Base-by-base conservation (phyloP, 1,140 invertebrate genomes). In the Sminthurinus signatus region DNA sequence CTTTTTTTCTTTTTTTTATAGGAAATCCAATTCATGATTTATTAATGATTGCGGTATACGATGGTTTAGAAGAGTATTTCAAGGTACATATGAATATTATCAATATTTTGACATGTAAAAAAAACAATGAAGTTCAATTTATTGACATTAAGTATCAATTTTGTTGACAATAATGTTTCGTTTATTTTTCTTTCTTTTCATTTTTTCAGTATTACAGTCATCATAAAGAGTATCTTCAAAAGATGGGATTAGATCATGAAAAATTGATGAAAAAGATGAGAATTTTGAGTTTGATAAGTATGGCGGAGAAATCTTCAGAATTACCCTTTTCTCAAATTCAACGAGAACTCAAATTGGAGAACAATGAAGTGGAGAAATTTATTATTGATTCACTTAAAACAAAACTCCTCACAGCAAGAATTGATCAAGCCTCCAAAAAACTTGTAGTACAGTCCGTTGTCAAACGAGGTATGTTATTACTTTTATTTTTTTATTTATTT, bases 251-350 rank as follows among this genome's bases (percentile, higher is more conserved):
- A 25, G 90, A 92, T 73, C 94, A 98, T 78, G 91, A 96, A 72
- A 86, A 93, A 73, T 96, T 97, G 74, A 84, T 96, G 79, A 89
- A 93, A 70, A 98, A 98, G 77, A 97, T 98, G 94, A 83, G 93
- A 61, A 79, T 97, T 68, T 75, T 98, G 19, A 94, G 93, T 1
- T 96, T 98, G 73, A 96, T 98, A 90, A 93, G 96, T 76, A 83
- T 98, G 75, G 93, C 93, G 14, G 94, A 98, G 76, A 88, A 84
- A 50, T 86, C 86, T 75, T 87, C 88, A 42, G 94, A 97, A 80
- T 88, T 98, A 79, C 82, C 85, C 25, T 98, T 95, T 79, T 86
- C 89, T 60, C 83, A 86, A 17, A 88, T 98, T 61, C 86, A 93
- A 74, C 82, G 86, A 44, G 93, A 98, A 78, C 78, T 98, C 27